Percentiles rank a stretch among this genome's conserved stretches.
Conservation (phyloP, 1,140 invertebrate genomes). For the Drosophila melanogaster region DNA sequence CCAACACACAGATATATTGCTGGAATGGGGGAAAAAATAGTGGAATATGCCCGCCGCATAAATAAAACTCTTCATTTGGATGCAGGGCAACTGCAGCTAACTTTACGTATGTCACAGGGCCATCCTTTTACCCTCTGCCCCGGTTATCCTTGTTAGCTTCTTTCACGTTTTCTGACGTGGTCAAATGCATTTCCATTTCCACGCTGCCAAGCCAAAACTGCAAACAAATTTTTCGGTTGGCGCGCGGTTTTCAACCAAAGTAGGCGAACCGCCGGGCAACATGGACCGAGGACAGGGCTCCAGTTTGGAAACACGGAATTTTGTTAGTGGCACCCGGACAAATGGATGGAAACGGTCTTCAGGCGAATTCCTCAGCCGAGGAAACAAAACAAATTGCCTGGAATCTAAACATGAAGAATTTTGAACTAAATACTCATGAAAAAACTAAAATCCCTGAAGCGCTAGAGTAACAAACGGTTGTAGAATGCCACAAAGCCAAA, state of each 20-base stretch:
- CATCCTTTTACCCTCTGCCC: not conserved
- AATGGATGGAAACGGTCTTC: not conserved
- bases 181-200: slow-evolving; percentile 67
- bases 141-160: slow-evolving; percentile 7
- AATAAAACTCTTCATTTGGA: slow-evolving; percentile 66
- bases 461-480: too few species aligned
- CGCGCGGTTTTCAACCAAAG: slow-evolving; percentile 34
- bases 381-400: too few species aligned
- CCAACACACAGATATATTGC: slow-evolving; percentile 15
- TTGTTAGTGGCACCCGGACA: not conserved
- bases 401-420: too few species aligned
- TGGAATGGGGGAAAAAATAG: slow-evolving; percentile 2
- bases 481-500: too few species aligned
- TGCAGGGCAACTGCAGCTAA: slow-evolving; percentile 58
- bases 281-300: not conserved
- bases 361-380: not conserved
- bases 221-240: slow-evolving; percentile 58
- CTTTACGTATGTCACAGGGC: slow-evolving; percentile 38
- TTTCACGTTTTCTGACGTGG: slow-evolving; percentile 55
- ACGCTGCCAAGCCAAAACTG: slow-evolving; percentile 49
- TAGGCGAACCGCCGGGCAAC: slow-evolving; percentile 6
- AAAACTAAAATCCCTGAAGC: too few species aligned
- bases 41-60: slow-evolving; percentile 44
- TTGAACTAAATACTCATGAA: too few species aligned
- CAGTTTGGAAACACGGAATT: not conserved